Evolutionary conservation across 2,113 vertebrate species (phyloP).

Genomic region (Sceloporus undulatus): DNA sequence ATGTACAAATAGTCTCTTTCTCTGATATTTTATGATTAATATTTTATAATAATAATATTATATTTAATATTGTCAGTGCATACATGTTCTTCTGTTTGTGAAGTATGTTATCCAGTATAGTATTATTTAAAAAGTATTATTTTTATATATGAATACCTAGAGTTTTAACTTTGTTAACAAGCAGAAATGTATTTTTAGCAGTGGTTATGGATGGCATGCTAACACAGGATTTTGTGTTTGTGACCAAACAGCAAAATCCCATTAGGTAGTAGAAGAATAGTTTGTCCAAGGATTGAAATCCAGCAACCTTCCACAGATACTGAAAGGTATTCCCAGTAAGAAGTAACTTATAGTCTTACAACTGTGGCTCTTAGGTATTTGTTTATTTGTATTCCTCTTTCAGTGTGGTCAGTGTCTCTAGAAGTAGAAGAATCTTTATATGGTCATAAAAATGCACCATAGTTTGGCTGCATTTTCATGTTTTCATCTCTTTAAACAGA

Average conservation of each 20-base stretch:
- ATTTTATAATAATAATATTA: neutral
- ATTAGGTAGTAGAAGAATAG: constrained; percentile 77
- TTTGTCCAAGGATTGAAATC: constrained; percentile 79
- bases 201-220: constrained; percentile 61
- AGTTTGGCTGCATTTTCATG: constrained; percentile 41
- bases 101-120: neutral
- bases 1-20: neutral
- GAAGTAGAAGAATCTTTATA: constrained; percentile 22
- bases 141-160: neutral
- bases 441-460: constrained; percentile 16
- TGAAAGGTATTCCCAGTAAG: constrained; percentile 74
- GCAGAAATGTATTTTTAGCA: constrained; percentile 60
- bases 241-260: constrained; percentile 76
- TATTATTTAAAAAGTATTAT: neutral
- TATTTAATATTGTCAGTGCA: neutral
- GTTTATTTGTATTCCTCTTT: constrained; percentile 50
- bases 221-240: constrained; percentile 75
- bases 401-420: constrained; percentile 61
- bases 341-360: constrained; percentile 56
- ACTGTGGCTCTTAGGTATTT: constrained; percentile 46
- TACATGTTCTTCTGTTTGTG: neutral
- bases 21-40: neutral
- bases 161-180: constrained; percentile 42
- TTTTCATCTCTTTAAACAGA: constrained; percentile 64
- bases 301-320: constrained; percentile 78